Base-by-base conservation (phyloP, 30 jellyfish, hydroid and myxozoan genomes). In the Morbakka virulenta region DNA sequence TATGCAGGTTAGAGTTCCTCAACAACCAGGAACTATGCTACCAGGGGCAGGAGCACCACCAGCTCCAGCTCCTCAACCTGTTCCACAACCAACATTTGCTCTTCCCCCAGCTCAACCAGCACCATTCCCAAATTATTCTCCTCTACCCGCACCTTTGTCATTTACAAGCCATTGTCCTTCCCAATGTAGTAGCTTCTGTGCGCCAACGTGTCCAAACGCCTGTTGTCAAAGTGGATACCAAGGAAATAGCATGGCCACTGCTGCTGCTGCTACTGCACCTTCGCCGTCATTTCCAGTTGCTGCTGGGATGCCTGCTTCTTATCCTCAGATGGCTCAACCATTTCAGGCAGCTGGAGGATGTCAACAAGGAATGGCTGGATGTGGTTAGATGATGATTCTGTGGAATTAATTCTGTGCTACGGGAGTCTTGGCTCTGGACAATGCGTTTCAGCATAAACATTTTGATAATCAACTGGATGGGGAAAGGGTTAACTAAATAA, bases 1-100 rank as follows among this genome's bases (percentile, higher is more conserved):
- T 67, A 1, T 63, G 57, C 85, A 89, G 34, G 24, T 80, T 36
- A 79, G 62, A 23, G 61, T 80, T 78, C 90, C 90, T 4, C 83
- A 69, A 9, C 90, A 82, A 50, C 57, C 62, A 2, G 79, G 78
- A 0, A 76, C 82, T 4, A 84, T 85, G 2, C 79, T 80, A 0
- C 94, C 94, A 52, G 64, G 89, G 9, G 80, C 97, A 29, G 78
- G 93, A 31, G 85, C 92, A 3, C 95, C 94, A 12, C 91, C 95
- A 6, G 71, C 80, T 26, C 93, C 84, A 2, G 75, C 91, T 11
- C 87, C 80, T 17, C 74, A 70, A 13, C 87, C 87, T 52, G 73
- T 82, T 3, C 82, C 81, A 20, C 41, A 76, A 21, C 77, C 87
- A 12, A 75, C 78, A 28, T 51, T 52, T 65, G 80, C 87, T 28